phyloP scores from a whole-genome alignment of 2,888 invertebrate genomes.

The Galeruca laticollis region DNA sequence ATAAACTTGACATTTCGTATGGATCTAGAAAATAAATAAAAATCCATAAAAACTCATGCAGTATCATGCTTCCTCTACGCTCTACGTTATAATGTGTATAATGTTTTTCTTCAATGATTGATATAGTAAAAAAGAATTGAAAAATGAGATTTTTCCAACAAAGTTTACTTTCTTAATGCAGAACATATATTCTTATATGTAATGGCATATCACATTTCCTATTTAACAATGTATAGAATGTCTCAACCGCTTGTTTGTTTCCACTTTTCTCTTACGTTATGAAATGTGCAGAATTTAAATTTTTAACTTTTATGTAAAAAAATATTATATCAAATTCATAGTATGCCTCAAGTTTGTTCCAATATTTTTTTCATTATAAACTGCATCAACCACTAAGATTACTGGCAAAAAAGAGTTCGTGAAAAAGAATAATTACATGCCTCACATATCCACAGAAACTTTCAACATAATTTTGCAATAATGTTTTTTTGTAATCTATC shows the following conservation, averaged over 20 bases:
- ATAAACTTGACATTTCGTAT: background rate
- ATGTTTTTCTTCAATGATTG: background rate
- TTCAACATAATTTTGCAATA: too few relatives aligned
- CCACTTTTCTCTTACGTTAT: background rate
- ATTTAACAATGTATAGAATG: conserved; percentile 3
- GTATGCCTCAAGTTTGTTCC: too few relatives aligned
- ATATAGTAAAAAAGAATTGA: background rate
- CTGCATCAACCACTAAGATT: too few relatives aligned
- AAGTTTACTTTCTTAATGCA: conserved; percentile 8
- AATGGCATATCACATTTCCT: background rate
- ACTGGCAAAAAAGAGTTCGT: too few relatives aligned
- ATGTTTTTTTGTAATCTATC: too few relatives aligned
- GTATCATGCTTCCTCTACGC: background rate
- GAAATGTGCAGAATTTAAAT: background rate
- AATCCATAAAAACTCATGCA: background rate
- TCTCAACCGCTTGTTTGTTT: background rate
- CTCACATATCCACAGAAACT: too few relatives aligned
- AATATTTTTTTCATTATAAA: too few relatives aligned
- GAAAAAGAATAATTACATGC: too few relatives aligned
- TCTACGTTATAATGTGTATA: background rate
- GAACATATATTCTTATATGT: background rate
- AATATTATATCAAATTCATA: too few relatives aligned
- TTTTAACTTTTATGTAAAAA: too few relatives aligned
- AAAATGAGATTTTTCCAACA: background rate
- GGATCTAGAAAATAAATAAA: background rate